A percentile compares a stretch with the other conserved stretches of the same genome.
These are phyloP conservation scores for Dolichomitus sp. DNA, from an alignment of 2,888 invertebrate genomes.

Conservation along the genomic window DNA sequence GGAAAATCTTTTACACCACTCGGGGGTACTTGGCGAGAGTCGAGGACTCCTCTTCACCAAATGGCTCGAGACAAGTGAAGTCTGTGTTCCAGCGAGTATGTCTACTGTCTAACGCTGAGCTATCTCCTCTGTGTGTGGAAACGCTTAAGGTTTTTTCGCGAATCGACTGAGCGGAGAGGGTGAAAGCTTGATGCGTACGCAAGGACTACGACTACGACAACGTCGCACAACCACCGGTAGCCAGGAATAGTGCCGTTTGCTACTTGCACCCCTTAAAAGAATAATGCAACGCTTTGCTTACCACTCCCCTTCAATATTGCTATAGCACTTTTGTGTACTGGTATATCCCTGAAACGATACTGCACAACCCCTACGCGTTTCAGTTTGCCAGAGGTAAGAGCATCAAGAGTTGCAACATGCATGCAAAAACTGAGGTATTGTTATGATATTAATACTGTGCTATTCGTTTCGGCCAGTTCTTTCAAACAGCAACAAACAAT, in stretches of 20 bases:
- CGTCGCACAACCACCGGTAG: slow-evolving; percentile 38
- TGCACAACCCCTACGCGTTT: neutral
- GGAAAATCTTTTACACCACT: slow-evolving; percentile 59
- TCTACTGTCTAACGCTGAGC: slow-evolving; percentile 21
- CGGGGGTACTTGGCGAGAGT: slow-evolving; percentile 31
- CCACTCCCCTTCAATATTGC: slow-evolving; percentile 23
- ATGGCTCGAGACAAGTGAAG: slow-evolving; percentile 62
- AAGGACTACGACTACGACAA: slow-evolving; percentile 36
- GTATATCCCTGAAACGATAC: slow-evolving; percentile 18
- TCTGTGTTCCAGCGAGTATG: slow-evolving; percentile 36
- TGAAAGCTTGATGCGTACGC: slow-evolving; percentile 53
- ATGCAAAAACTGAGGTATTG: slow-evolving; percentile 23
- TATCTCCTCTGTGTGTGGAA: slow-evolving; percentile 17
- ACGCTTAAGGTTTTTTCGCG: slow-evolving; percentile 32
- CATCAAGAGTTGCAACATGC: slow-evolving; percentile 27
- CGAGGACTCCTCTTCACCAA: slow-evolving; percentile 59
- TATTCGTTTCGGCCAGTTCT: neutral
- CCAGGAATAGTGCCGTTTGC: slow-evolving; percentile 51
- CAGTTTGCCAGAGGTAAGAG: slow-evolving; percentile 37
- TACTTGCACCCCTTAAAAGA: slow-evolving; percentile 57
- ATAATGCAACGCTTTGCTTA: slow-evolving; percentile 57
- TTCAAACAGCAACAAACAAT: too few relatives aligned
- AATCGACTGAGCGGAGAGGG: slow-evolving; percentile 45
- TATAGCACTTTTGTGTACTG: slow-evolving; percentile 33
- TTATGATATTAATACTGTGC: slow-evolving; percentile 2